A percentile compares a stretch with the other conserved stretches of the same genome.
Evolutionary conservation across 2,888 invertebrate species (phyloP).

Genomic region (Anoplius nigerrimus): DNA sequence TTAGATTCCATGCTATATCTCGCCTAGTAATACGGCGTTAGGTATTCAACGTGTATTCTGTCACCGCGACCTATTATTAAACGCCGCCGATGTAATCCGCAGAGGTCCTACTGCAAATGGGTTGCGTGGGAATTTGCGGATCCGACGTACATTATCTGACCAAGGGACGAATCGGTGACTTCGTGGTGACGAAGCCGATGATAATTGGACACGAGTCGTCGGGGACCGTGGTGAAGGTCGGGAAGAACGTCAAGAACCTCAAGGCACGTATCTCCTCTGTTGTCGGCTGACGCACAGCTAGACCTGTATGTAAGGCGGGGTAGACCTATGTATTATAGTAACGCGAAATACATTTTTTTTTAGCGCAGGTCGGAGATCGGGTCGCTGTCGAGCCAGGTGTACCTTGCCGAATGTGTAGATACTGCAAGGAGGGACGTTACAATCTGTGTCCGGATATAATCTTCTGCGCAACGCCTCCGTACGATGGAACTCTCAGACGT

Average conservation of each 20-base stretch:
- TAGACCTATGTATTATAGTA: no score
- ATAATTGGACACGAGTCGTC: conserved; percentile 96
- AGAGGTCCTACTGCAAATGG: conserved; percentile 93
- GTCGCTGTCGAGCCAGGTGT: conserved; percentile 97
- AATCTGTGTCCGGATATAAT: conserved; percentile 91
- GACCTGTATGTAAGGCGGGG: neutral
- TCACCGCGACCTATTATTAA: no score
- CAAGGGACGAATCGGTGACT: conserved; percentile 90
- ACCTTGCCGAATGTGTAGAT: conserved; percentile 88
- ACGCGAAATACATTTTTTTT: no score
- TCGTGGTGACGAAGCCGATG: conserved; percentile 92
- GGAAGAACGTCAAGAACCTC: conserved; percentile 82
- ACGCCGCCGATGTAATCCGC: conserved; percentile 50
- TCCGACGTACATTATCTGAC: conserved; percentile 96
- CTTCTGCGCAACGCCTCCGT: conserved; percentile 97
- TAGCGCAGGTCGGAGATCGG: conserved; percentile 83
- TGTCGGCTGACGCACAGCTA: neutral
- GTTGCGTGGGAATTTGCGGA: conserved; percentile 97
- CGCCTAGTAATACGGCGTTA: no score
- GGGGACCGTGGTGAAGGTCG: conserved; percentile 86
- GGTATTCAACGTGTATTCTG: no score
- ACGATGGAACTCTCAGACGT: conserved; percentile 90
- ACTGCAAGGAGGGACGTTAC: conserved; percentile 92
- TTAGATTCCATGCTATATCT: no score
- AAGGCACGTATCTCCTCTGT: conserved; percentile 77